Evolutionary conservation across 2,797 vertebrate genomes (phyloP).

Genomic region (Sebastes ruberrimus): DNA sequence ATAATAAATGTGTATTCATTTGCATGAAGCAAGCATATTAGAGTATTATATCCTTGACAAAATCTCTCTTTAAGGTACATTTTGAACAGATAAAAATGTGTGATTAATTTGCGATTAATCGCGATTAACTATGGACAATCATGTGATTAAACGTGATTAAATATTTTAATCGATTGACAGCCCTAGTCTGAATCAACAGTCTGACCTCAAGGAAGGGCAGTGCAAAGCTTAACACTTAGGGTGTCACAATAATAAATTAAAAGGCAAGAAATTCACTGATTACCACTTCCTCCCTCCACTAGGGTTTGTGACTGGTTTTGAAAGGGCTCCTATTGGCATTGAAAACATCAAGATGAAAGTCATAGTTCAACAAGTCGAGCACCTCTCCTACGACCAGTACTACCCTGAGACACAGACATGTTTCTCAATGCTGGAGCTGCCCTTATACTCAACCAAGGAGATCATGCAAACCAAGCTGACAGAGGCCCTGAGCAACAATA

Average conservation of each 20-base stretch:
- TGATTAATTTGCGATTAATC: too few relatives aligned
- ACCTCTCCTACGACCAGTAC: not conserved
- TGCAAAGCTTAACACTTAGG: not conserved
- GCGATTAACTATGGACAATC: too few relatives aligned
- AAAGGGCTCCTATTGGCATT: slow-evolving; percentile 69
- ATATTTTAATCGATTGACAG: too few relatives aligned
- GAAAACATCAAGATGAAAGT: slow-evolving; percentile 66
- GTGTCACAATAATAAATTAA: not conserved
- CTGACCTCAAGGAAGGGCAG: not conserved
- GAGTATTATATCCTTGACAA: too few relatives aligned
- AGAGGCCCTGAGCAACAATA: slow-evolving; percentile 6
- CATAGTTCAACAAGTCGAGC: not conserved
- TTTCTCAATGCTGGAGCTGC: not conserved
- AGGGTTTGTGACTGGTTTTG: slow-evolving; percentile 81
- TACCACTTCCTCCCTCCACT: not conserved
- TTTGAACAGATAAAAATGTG: too few relatives aligned
- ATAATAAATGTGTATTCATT: too few relatives aligned
- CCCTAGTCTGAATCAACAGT: not conserved
- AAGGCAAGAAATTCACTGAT: not conserved
- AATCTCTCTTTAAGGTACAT: too few relatives aligned
- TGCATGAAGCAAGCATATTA: too few relatives aligned
- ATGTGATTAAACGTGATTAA: too few relatives aligned
- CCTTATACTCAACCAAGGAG: slow-evolving; percentile 16
- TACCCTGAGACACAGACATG: slow-evolving; percentile 11
- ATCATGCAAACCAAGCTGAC: slow-evolving; percentile 21